These are phyloP conservation scores for Dendrolimus houi DNA, from an alignment of 2,888 invertebrate genomes.

Conservation along the genomic window DNA sequence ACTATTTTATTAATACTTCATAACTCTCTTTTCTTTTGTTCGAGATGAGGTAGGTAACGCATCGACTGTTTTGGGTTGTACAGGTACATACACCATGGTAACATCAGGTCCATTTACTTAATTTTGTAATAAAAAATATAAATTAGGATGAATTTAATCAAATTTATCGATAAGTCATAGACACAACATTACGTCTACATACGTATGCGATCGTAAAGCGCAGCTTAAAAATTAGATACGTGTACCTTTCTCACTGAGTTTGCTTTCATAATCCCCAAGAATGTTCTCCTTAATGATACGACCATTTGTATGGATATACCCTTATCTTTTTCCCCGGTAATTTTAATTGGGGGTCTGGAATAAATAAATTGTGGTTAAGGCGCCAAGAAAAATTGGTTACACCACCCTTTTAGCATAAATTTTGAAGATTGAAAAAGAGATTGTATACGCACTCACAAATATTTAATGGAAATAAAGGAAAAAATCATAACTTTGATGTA, in stretches of 20 bases:
- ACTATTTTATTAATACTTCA: no score
- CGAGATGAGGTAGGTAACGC: no score
- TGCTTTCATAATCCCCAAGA: slow-evolving; percentile 67
- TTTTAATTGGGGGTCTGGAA: slow-evolving; percentile 22
- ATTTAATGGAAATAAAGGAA: no score
- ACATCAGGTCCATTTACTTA: no score
- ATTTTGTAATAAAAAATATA: no score
- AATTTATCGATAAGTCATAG: slow-evolving; percentile 4
- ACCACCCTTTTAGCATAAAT: slow-evolving; percentile 5
- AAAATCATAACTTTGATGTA: no score
- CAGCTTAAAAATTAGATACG: slow-evolving; percentile 62
- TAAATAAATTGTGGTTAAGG: slow-evolving; percentile 28
- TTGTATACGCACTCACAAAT: no score
- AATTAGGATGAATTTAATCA: no score
- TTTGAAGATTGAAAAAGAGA: background rate
- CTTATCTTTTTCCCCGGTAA: slow-evolving; percentile 41
- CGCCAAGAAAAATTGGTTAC: slow-evolving; percentile 17
- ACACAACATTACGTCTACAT: slow-evolving; percentile 22
- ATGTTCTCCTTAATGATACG: slow-evolving; percentile 59
- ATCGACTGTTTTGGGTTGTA: no score
- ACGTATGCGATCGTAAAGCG: slow-evolving; percentile 57
- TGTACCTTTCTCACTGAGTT: slow-evolving; percentile 27
- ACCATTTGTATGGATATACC: slow-evolving; percentile 54
- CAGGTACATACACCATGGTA: no score
- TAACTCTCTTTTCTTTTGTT: no score